phyloP scores from a whole-genome alignment of 2,113 vertebrate species.

The Equus przewalskii region DNA sequence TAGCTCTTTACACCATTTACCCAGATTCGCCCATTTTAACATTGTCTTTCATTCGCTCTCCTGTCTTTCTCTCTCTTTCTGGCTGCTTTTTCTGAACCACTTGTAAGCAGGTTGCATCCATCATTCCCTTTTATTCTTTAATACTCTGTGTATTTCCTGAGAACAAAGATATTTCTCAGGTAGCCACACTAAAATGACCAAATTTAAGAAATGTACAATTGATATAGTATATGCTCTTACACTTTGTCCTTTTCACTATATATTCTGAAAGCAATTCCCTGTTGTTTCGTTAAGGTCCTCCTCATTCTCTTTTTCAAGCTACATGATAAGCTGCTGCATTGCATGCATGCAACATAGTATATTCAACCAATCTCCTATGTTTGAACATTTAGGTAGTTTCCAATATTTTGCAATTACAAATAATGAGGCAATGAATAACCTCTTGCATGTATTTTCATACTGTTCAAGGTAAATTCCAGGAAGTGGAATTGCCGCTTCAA shows the following conservation, averaged over 20 bases:
- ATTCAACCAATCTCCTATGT: background rate
- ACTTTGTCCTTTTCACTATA: background rate
- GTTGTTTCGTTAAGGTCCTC: background rate
- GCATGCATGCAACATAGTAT: background rate
- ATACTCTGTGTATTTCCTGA: background rate
- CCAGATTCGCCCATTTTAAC: background rate
- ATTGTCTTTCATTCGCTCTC: background rate
- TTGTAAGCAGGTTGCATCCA: background rate
- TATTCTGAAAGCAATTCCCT: background rate
- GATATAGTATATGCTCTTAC: background rate
- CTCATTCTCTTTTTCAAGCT: background rate
- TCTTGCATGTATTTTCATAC: background rate
- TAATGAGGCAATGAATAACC: background rate
- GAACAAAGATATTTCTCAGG: background rate
- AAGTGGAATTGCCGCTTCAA: background rate
- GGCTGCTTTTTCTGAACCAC: background rate
- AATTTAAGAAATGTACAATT: background rate
- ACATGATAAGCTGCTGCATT: background rate
- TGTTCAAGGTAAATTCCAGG: background rate
- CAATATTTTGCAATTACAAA: constrained; percentile 8
- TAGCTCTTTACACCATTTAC: background rate
- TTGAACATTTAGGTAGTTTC: constrained; percentile 28
- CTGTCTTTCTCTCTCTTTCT: background rate
- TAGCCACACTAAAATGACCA: background rate
- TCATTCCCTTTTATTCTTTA: background rate